Evolutionary conservation across 2,888 invertebrate species (phyloP).

Genomic region (Phyllotreta striolata): DNA sequence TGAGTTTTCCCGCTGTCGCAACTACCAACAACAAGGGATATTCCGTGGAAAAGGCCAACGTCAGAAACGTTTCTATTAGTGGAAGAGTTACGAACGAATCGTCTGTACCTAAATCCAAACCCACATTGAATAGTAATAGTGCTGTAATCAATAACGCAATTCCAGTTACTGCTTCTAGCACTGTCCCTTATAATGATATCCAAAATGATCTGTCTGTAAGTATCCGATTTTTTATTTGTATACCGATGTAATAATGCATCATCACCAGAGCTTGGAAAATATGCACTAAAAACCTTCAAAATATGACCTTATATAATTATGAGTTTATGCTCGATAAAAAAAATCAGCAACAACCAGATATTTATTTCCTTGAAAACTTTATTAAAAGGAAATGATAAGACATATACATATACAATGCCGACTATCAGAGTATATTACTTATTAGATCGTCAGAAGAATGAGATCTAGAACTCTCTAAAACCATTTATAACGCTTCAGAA

Average conservation of each 20-base stretch:
- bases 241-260: not conserved
- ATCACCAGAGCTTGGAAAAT: not conserved
- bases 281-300: not conserved
- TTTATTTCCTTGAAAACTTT: no score
- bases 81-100: slow-evolving; percentile 34
- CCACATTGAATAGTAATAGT: slow-evolving; percentile 34
- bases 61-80: slow-evolving; percentile 41
- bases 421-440: no score
- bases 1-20: slow-evolving; percentile 16
- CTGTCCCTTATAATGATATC: slow-evolving; percentile 38
- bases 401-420: no score
- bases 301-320: no score
- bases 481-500: no score
- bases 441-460: no score
- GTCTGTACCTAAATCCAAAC: slow-evolving; percentile 13
- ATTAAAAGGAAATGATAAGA: no score
- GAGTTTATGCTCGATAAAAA: no score
- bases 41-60: slow-evolving; percentile 40
- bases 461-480: no score
- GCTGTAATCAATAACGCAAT: slow-evolving; percentile 37
- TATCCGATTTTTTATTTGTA: slow-evolving; percentile 16
- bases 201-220: slow-evolving; percentile 52
- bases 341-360: no score
- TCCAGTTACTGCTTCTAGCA: slow-evolving; percentile 27
- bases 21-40: slow-evolving; percentile 38